Conservation (phyloP, 2,797 vertebrate genomes). For the Margarornis squamiger region DNA sequence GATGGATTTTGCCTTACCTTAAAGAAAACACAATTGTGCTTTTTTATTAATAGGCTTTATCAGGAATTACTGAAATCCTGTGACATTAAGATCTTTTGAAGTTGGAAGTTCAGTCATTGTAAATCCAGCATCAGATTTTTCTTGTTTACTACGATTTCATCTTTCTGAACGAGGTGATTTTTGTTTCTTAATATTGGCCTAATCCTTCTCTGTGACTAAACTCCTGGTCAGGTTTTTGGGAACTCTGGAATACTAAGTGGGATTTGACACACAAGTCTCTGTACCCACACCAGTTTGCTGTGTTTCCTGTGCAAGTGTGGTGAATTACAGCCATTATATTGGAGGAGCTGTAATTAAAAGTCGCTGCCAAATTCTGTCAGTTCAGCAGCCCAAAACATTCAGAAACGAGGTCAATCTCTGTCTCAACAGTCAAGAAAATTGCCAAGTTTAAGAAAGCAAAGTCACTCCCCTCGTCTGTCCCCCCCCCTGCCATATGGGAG, state of each 20-base stretch:
- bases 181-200: background rate
- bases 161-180: background rate
- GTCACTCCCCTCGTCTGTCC: background rate
- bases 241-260: background rate
- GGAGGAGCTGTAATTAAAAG: background rate
- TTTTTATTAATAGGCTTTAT: background rate
- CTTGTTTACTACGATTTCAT: background rate
- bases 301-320: background rate
- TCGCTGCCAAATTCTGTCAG: slow-evolving; percentile 2
- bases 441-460: slow-evolving; percentile 39
- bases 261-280: background rate
- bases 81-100: background rate
- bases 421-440: background rate
- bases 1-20: background rate
- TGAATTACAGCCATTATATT: background rate
- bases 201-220: background rate
- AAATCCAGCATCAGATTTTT: background rate
- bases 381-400: background rate
- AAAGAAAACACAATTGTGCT: background rate
- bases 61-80: background rate
- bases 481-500: slow-evolving; percentile 22
- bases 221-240: background rate
- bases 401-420: background rate
- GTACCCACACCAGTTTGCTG: background rate
- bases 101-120: background rate